These are phyloP conservation scores for Etheostoma nigrum DNA, from an alignment of 2,797 vertebrate genomes.

Conservation along the genomic window DNA sequence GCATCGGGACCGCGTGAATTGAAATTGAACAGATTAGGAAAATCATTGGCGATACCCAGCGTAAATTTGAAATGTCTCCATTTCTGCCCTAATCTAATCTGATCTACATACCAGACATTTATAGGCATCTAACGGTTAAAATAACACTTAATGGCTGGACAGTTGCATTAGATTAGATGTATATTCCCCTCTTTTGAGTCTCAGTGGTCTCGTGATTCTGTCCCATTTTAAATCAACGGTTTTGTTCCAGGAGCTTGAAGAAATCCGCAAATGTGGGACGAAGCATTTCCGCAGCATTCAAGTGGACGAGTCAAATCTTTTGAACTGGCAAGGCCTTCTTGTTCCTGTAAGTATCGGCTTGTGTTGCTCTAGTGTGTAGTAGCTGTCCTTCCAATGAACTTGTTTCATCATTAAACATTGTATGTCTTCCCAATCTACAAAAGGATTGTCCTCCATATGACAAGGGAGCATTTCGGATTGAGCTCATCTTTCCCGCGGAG, in stretches of 20 bases:
- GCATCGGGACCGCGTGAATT: too few relatives aligned
- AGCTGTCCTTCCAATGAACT: not conserved
- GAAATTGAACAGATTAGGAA: too few relatives aligned
- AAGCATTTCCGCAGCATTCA: constrained; percentile 96
- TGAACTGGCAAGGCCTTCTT: constrained; percentile 98
- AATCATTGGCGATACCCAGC: too few relatives aligned
- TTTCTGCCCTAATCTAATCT: too few relatives aligned
- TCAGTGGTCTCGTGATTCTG: not conserved
- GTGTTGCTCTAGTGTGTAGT: not conserved
- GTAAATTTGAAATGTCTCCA: too few relatives aligned
- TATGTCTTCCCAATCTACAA: not conserved
- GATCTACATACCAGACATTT: too few relatives aligned
- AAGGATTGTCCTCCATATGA: constrained; percentile 97
- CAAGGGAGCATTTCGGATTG: constrained; percentile 98
- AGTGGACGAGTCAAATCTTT: constrained; percentile 96
- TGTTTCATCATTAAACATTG: too few relatives aligned
- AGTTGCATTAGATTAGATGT: not conserved
- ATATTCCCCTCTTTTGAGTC: too few relatives aligned
- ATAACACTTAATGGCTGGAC: too few relatives aligned
- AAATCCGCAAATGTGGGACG: constrained; percentile 93
- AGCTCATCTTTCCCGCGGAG: constrained; percentile 96
- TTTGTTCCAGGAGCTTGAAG: constrained; percentile 92
- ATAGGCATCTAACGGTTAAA: too few relatives aligned
- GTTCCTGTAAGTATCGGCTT: constrained; percentile 92
- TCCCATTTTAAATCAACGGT: not conserved